Evolutionary conservation across 1,140 invertebrate genomes (phyloP).

Genomic region (Micrasema longulum): DNA sequence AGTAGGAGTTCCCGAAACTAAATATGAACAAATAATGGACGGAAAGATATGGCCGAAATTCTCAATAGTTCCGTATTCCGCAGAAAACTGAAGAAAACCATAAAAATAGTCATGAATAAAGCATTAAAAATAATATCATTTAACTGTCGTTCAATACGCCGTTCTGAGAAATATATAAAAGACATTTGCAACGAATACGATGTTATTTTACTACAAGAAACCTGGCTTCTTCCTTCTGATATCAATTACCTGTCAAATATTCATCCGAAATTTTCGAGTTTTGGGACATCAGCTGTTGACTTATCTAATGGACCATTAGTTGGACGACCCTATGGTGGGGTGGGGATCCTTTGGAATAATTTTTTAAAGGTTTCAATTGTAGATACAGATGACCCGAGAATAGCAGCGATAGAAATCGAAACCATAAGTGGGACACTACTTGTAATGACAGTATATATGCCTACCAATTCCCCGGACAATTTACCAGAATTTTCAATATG

Average conservation of each 20-base stretch:
- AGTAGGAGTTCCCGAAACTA: no score
- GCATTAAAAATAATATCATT: no score
- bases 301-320: neutral
- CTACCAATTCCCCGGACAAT: no score
- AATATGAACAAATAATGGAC: no score
- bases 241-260: neutral
- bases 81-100: no score
- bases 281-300: neutral
- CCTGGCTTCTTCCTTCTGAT: neutral
- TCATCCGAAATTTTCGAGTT: neutral
- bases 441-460: no score
- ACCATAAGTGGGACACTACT: neutral
- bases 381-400: neutral
- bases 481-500: no score
- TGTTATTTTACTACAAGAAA: slow-evolving; percentile 2
- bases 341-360: neutral
- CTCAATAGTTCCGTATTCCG: no score
- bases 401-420: neutral
- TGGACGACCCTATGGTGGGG: neutral
- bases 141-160: no score
- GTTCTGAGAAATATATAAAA: neutral
- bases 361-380: neutral
- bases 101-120: no score
- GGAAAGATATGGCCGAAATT: no score
- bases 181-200: neutral